phyloP scores from a whole-genome alignment of 92 coral and sea anemone genomes.

The Siderastrea radians region DNA sequence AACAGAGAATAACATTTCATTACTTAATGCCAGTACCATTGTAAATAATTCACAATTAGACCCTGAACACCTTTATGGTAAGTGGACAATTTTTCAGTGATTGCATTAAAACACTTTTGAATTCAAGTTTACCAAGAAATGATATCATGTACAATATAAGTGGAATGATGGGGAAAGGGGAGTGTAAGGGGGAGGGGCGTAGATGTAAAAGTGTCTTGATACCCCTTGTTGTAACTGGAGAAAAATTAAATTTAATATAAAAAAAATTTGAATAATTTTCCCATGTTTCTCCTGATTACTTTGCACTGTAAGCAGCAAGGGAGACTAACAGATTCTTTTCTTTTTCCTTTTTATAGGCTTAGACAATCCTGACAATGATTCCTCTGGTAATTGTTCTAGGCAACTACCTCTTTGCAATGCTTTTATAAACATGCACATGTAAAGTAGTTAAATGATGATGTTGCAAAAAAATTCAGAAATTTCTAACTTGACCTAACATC shows the following conservation, averaged over 20 bases:
- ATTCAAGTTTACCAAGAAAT: no score
- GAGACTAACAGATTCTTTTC: neutral
- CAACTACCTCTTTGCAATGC: no score
- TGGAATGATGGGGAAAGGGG: no score
- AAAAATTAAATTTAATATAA: neutral
- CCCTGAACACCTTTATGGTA: constrained; percentile 72
- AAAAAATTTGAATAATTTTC: neutral
- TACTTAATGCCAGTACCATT: neutral
- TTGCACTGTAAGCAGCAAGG: no score
- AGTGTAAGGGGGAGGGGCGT: no score
- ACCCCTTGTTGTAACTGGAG: neutral
- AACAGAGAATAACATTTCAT: constrained; percentile 1
- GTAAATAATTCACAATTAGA: constrained; percentile 25
- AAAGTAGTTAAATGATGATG: no score
- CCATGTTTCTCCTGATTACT: no score
- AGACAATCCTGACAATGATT: constrained; percentile 30
- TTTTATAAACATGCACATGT: no score
- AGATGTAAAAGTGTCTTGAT: no score
- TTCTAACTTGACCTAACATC: no score
- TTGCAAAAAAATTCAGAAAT: no score
- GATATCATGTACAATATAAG: no score
- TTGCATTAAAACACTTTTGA: neutral
- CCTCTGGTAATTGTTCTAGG: constrained; percentile 41
- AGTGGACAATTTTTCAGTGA: neutral
- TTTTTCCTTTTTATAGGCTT: constrained; percentile 32